phyloP scores from a whole-genome alignment of 2,113 vertebrate genomes.

The Gopherus flavomarginatus region DNA sequence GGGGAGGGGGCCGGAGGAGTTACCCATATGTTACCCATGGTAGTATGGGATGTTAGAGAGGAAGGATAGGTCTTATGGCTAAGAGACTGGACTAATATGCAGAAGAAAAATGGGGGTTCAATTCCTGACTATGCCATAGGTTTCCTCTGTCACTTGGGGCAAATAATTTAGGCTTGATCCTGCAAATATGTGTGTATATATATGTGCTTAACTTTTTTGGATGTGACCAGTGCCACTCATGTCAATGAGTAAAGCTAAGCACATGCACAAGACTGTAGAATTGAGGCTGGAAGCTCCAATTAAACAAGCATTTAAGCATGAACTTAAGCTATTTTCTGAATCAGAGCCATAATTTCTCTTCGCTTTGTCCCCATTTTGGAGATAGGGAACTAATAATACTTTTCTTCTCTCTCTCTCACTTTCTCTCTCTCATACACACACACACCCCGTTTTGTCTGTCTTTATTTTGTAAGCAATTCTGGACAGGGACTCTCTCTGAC shows the following conservation, averaged over 20 bases:
- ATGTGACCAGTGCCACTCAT: background rate
- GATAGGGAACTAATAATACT: background rate
- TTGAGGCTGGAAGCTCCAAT: background rate
- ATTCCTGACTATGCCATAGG: background rate
- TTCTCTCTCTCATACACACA: no score
- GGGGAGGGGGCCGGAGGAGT: background rate
- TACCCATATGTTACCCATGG: background rate
- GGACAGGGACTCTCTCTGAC: background rate
- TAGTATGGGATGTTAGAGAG: background rate
- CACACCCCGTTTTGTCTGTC: background rate
- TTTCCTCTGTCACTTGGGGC: background rate
- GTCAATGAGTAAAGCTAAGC: background rate
- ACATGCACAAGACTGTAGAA: background rate
- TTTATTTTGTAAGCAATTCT: background rate
- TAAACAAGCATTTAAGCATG: background rate
- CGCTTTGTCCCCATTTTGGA: background rate
- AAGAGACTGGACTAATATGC: background rate
- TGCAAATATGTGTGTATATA: background rate
- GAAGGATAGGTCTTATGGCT: background rate
- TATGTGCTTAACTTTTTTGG: background rate
- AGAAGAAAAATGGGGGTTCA: background rate
- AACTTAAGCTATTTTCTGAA: background rate
- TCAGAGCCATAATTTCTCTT: background rate
- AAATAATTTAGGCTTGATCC: background rate
- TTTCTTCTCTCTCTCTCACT: no score